Percentiles rank a stretch among this genome's conserved stretches.
Evolutionary conservation across 2,888 invertebrate genomes (phyloP).

Genomic region (Frankliniella fusca): DNA sequence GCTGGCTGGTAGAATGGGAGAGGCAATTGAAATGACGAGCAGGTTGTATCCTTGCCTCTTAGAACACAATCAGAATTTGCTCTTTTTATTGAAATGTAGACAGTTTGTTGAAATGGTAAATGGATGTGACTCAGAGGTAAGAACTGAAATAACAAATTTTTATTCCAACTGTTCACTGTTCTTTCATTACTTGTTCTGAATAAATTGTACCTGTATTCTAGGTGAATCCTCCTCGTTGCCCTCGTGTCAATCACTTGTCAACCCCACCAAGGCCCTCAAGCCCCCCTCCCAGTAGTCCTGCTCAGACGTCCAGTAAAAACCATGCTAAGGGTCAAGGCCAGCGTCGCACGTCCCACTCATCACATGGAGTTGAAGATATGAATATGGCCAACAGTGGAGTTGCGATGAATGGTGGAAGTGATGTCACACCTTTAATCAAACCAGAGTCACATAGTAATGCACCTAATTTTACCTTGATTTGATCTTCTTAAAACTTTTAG

Average conservation of each 20-base stretch:
- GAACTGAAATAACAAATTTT: slow-evolving; percentile 34
- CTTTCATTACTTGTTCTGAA: neutral
- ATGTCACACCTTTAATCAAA: slow-evolving; percentile 9
- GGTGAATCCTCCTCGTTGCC: slow-evolving; percentile 44
- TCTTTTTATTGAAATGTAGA: slow-evolving; percentile 94
- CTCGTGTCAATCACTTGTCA: slow-evolving; percentile 44
- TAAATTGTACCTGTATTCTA: slow-evolving; percentile 27
- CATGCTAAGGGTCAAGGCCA: slow-evolving; percentile 28
- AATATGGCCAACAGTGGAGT: slow-evolving; percentile 43
- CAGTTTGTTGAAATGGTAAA: slow-evolving; percentile 99
- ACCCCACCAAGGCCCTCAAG: slow-evolving; percentile 46
- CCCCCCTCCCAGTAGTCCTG: slow-evolving; percentile 49
- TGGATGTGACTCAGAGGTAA: slow-evolving; percentile 73
- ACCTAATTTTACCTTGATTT: neutral
- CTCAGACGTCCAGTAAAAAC: slow-evolving; percentile 17
- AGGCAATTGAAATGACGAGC: slow-evolving; percentile 87
- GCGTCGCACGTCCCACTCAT: neutral
- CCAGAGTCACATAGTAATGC: neutral
- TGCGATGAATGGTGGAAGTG: slow-evolving; percentile 45
- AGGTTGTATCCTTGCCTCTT: slow-evolving; percentile 89
- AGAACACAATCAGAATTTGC: slow-evolving; percentile 82
- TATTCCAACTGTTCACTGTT: neutral
- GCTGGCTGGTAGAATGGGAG: slow-evolving; percentile 88
- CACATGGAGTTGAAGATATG: slow-evolving; percentile 38
- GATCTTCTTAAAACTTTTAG: slow-evolving; percentile 28